phyloP scores from a whole-genome alignment of 2,888 invertebrate genomes.

The Lasioglossum malachurum region DNA sequence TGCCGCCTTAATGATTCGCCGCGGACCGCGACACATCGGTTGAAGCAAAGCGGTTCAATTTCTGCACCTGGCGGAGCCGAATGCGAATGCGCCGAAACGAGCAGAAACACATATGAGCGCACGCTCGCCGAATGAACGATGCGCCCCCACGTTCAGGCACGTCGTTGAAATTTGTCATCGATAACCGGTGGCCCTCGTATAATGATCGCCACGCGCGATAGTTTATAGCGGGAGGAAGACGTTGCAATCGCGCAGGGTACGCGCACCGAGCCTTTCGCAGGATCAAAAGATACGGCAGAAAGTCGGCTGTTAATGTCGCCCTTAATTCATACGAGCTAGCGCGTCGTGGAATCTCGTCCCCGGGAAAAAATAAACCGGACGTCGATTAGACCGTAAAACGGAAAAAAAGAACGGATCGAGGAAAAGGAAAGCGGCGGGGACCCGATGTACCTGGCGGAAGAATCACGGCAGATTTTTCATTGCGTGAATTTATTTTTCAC shows the following conservation, averaged over 20 bases:
- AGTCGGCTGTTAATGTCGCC: constrained; percentile 30
- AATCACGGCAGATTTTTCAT: background rate
- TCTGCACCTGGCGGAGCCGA: background rate
- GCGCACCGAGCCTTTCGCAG: background rate
- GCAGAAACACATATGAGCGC: background rate
- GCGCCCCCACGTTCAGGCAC: background rate
- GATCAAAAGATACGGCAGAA: constrained; percentile 21
- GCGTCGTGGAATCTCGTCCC: constrained; percentile 18
- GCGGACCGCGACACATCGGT: background rate
- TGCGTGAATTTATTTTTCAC: background rate
- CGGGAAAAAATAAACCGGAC: constrained; percentile 27
- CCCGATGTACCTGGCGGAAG: background rate
- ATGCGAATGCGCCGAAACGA: background rate
- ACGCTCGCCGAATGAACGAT: constrained; percentile 5
- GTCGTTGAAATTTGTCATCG: constrained; percentile 42
- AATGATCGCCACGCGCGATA: constrained; percentile 39
- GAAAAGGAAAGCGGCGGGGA: background rate
- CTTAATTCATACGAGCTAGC: constrained; percentile 48
- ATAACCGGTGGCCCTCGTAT: constrained; percentile 25
- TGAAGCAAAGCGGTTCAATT: constrained; percentile 2
- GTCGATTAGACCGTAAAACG: constrained; percentile 51
- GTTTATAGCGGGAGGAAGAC: constrained; percentile 30
- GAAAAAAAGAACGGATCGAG: background rate
- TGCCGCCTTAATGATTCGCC: background rate
- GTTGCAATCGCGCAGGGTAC: background rate